Evolutionary conservation across 2,113 vertebrate species (phyloP), one percentile per base, ranked within the genome.

Genomic region (Anolis sagrei): DNA sequence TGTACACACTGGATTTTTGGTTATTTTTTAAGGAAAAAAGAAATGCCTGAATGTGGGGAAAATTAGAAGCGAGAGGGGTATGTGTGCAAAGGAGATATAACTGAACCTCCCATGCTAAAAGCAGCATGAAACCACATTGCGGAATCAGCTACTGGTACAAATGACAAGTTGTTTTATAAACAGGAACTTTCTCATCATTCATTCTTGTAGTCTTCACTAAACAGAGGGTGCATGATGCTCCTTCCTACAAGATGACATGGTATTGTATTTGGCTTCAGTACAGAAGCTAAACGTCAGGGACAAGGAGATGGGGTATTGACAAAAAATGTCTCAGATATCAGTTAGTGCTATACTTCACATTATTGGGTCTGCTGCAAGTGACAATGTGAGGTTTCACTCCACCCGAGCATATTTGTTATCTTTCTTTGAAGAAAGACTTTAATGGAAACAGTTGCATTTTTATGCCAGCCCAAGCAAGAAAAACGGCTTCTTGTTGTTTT

Each of bases 161-260:
- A 70, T 72, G 91, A 82, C 27, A 86, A 75, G 83, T 75, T 75
- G 48, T 82, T 87, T 88, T 87, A 85, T 89, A 89, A 83, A 58
- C 39, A 72, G 91, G 32, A 76, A 48, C 7, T 69, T 76, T 1
- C 49, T 0, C 0, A 86, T 89, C 3, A 16, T 0, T 4, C 8
- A 29, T 80, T 58, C 54, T 58, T 58, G 54, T 29, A 32, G 0
- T 76, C 84, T 74, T 54, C 90, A 84, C 74, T 25, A 79, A 58
- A 86, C n/a, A 1, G n/a, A n/a, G 6, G 39, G 84, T 9, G 90
- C 72, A 8, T 89, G 83, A 72, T 89, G 78, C 90, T 86, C 75
- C 87, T 92, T 93, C 87, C 89, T 54, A 0, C 82, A 79, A 85
- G 89, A 70, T 49, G 80, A 66, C 58, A 85, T 89, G 93, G 93